Conservation (phyloP, 2,797 vertebrate species). For the Aplochiton taeniatus region DNA sequence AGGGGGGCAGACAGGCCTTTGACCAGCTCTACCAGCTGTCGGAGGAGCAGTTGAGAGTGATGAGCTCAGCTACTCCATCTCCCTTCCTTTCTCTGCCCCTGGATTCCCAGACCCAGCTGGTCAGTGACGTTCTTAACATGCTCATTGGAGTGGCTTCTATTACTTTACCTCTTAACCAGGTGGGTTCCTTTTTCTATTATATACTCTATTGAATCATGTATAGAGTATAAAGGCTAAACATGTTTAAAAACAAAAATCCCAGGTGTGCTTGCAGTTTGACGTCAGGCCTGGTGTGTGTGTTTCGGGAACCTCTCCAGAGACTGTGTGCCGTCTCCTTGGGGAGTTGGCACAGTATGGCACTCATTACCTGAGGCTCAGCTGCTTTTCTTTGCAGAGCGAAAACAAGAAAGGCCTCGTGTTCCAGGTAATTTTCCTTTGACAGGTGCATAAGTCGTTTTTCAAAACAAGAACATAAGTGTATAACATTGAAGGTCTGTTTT, state of each 20-base stretch:
- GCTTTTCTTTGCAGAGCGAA: constrained; percentile 86
- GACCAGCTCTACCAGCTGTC: constrained; percentile 88
- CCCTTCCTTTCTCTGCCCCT: constrained; percentile 78
- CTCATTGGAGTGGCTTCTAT: constrained; percentile 91
- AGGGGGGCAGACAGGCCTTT: constrained; percentile 91
- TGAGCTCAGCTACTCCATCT: constrained; percentile 75
- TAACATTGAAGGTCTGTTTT: background rate
- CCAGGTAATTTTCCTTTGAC: constrained; percentile 79
- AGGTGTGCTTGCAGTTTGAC: constrained; percentile 82
- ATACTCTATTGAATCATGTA: constrained; percentile 30
- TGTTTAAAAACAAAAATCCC: background rate
- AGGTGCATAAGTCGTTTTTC: background rate
- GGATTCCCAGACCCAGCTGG: constrained; percentile 86
- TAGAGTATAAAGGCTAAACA: too few species aligned
- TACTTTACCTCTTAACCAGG: constrained; percentile 92
- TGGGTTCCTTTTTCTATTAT: constrained; percentile 53
- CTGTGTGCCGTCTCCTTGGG: constrained; percentile 83
- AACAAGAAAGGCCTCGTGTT: constrained; percentile 91
- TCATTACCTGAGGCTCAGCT: constrained; percentile 87
- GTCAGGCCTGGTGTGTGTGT: constrained; percentile 87
- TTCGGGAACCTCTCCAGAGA: constrained; percentile 91
- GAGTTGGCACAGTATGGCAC: constrained; percentile 92
- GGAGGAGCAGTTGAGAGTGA: constrained; percentile 84
- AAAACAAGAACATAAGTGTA: background rate
- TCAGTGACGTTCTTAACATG: constrained; percentile 90